Evolutionary conservation across 2,888 invertebrate genomes (phyloP).

Genomic region (Noctua janthina): DNA sequence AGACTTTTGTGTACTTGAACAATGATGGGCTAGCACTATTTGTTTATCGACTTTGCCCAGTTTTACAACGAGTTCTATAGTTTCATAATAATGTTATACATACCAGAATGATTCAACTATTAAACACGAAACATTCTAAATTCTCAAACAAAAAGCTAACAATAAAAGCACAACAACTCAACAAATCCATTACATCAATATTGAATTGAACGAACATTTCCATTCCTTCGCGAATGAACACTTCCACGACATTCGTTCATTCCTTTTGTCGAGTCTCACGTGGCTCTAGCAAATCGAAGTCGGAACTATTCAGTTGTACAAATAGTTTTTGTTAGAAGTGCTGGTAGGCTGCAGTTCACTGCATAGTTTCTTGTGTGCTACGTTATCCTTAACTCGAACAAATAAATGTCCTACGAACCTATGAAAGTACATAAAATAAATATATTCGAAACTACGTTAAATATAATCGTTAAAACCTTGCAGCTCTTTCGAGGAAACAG

Average conservation of each 20-base stretch:
- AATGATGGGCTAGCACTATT: not conserved
- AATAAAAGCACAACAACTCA: constrained; percentile 47
- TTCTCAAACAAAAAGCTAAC: constrained; percentile 23
- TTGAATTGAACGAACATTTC: constrained; percentile 58
- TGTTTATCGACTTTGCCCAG: not conserved
- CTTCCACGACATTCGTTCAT: constrained; percentile 54
- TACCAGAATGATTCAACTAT: not conserved
- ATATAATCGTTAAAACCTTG: too few relatives aligned
- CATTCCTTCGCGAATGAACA: constrained; percentile 59
- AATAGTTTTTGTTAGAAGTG: constrained; percentile 38
- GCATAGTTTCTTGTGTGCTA: not conserved
- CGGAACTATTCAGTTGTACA: constrained; percentile 37
- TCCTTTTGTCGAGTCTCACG: constrained; percentile 53
- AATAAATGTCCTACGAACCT: not conserved
- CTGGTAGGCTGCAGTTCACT: constrained; percentile 3
- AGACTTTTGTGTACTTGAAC: not conserved
- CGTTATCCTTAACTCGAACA: too few relatives aligned
- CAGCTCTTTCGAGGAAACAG: too few relatives aligned
- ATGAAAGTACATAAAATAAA: not conserved
- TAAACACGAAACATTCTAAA: not conserved
- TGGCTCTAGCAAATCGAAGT: constrained; percentile 45
- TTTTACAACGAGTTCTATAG: not conserved
- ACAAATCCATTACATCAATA: constrained; percentile 50
- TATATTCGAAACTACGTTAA: too few relatives aligned
- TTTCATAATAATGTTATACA: not conserved